These are phyloP conservation scores for Pseudomugil gertrudae DNA, from an alignment of 2,797 vertebrate genomes.

Conservation along the genomic window DNA sequence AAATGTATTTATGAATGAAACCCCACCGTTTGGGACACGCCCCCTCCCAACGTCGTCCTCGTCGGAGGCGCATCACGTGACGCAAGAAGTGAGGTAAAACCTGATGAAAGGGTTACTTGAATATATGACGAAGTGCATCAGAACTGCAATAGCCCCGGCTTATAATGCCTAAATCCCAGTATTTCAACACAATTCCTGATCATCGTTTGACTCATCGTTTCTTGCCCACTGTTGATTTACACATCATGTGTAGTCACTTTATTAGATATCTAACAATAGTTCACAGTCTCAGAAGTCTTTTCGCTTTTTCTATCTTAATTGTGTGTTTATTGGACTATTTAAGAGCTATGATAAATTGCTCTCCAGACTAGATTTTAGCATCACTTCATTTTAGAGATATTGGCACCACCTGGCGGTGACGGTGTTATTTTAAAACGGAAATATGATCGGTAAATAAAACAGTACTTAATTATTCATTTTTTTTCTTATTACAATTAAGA, in stretches of 20 bases:
- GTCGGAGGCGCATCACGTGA: slow-evolving; percentile 78
- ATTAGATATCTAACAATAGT: not conserved
- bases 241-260: not conserved
- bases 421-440: no score
- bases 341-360: not conserved
- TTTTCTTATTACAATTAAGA: not conserved
- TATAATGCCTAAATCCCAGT: not conserved
- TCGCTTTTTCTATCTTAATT: not conserved
- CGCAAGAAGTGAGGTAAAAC: slow-evolving; percentile 58
- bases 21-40: slow-evolving; percentile 79
- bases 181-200: not conserved
- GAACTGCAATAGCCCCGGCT: not conserved
- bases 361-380: not conserved
- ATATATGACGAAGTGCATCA: not conserved
- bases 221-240: not conserved
- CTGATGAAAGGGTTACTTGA: slow-evolving; percentile 34
- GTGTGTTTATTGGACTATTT: not conserved
- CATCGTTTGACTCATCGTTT: not conserved
- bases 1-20: slow-evolving; percentile 94
- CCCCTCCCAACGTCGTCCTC: slow-evolving; percentile 75
- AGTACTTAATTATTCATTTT: no score
- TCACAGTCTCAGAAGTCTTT: not conserved
- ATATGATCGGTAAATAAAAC: no score
- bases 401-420: slow-evolving; percentile 67
- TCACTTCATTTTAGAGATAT: not conserved